A percentile compares a stretch with the other conserved stretches of the same genome.
phyloP scores from a whole-genome alignment of 2,113 vertebrate genomes.

The Dendrocopos noguchii region DNA sequence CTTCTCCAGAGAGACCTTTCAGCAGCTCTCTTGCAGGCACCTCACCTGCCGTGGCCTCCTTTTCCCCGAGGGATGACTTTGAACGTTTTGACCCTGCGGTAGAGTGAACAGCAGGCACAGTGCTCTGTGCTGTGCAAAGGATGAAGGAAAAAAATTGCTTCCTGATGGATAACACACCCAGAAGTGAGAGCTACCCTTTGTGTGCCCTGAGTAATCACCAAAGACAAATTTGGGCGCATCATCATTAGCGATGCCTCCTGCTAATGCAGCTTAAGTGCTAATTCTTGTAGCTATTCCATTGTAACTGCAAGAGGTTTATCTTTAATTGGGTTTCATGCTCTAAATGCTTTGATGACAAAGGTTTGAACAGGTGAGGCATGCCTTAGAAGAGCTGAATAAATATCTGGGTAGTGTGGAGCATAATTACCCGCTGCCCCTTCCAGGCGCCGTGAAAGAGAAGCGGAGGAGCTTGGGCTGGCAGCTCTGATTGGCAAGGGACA shows the following conservation, averaged over 20 bases:
- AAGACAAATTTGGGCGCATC: constrained; percentile 51
- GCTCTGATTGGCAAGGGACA: background rate
- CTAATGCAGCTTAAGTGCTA: constrained; percentile 72
- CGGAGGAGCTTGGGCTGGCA: background rate
- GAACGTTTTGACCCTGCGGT: background rate
- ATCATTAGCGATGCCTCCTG: constrained; percentile 28
- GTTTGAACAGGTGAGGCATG: constrained; percentile 68
- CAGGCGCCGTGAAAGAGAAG: background rate
- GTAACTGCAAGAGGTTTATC: constrained; percentile 64
- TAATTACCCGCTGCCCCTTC: background rate
- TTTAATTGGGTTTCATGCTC: constrained; percentile 75
- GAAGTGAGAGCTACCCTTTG: background rate
- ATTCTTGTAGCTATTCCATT: constrained; percentile 64
- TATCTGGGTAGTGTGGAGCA: background rate
- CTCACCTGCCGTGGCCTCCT: background rate
- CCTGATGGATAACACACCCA: background rate
- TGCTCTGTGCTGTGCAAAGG: no score
- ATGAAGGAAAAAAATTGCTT: background rate
- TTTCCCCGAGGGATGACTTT: background rate
- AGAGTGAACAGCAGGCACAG: background rate
- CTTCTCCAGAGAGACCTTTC: background rate
- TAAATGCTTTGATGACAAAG: constrained; percentile 67
- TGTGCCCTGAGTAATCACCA: constrained; percentile 13
- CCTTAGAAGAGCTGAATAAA: constrained; percentile 12
- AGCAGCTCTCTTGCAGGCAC: background rate